Conservation (phyloP, 1,140 invertebrate genomes). For the Pygmarrhopalites habei region DNA sequence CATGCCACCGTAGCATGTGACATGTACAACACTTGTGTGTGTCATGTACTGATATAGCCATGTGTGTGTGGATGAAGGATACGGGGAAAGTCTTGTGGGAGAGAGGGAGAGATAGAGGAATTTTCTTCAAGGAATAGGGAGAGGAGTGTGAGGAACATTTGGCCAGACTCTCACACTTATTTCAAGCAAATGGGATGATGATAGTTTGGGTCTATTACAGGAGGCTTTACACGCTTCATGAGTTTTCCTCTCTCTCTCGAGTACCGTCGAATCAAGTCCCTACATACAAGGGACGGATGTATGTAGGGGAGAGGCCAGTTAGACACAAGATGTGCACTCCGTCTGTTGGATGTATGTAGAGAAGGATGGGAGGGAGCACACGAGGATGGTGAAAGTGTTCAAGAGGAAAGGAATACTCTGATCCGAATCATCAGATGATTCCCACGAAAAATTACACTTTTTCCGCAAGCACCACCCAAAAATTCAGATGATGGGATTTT, state of each 20-base stretch:
- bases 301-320: too few relatives aligned
- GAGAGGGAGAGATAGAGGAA: background rate
- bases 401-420: conserved; percentile 21
- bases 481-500: conserved; percentile 33
- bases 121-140: background rate
- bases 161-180: conserved; percentile 37
- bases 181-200: conserved; percentile 39
- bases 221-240: conserved; percentile 25
- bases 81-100: background rate
- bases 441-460: conserved; percentile 38
- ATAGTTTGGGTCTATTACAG: conserved; percentile 34
- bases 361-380: too few relatives aligned
- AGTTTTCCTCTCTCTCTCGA: background rate
- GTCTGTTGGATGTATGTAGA: too few relatives aligned
- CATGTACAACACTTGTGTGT: too few relatives aligned
- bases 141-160: conserved; percentile 34
- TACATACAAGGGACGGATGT: background rate
- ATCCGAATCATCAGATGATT: conserved; percentile 35
- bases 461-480: conserved; percentile 21
- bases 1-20: too few relatives aligned
- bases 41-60: too few relatives aligned
- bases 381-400: background rate
- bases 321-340: too few relatives aligned
- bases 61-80: too few relatives aligned
- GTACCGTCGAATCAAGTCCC: background rate